Base-by-base conservation (phyloP, 2,888 invertebrate species). In the Margaritifera margaritifera region DNA sequence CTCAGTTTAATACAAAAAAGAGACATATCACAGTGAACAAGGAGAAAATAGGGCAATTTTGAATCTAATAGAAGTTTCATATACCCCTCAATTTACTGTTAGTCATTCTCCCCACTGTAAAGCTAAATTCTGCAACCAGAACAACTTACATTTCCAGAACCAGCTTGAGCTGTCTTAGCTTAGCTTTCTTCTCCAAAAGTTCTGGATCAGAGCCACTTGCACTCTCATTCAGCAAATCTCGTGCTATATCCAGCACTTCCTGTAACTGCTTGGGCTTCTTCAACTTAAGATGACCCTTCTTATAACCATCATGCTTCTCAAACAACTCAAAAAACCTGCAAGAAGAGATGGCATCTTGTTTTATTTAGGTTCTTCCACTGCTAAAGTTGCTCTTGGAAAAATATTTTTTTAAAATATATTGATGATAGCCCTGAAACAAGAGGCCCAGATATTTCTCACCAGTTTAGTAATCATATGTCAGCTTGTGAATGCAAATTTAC, bases 71-170 rank as follows among this genome's bases (percentile, higher is more conserved):
- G 15, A 15, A 42, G 42, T 42, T 42, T 42, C 42, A 42, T 15
- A 42, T 42, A 42, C 42, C 15, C 42, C 15, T 15, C 42, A 42
- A 15, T 42, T 42, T 42, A 42, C 42, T 42, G 15, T 42, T 42
- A 42, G 42, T 42, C 42, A 42, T 42, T 42, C 4, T 31, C 31
- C 6, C 2, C 56, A 56, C 15, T 57, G 20, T 11, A 58, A 64
- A 5, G 24, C 1, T 24, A 25, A 68, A 15, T 58, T 42, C 1
- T 15, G 42, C n/a, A 22, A 31, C 15, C 8, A 54, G 20, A 24
- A 91, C 93, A 24, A 91, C 93, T 91, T 91, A 98, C 99, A 99
- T 99, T 93, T 99, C 99, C n/a, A 99, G 91, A 57, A 99, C 99
- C 85, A 96, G 95, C 90, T 99, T 98, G 27, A 99, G 92, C 90